Conservation (phyloP, 2,113 vertebrate genomes). For the Bombycilla garrulus region DNA sequence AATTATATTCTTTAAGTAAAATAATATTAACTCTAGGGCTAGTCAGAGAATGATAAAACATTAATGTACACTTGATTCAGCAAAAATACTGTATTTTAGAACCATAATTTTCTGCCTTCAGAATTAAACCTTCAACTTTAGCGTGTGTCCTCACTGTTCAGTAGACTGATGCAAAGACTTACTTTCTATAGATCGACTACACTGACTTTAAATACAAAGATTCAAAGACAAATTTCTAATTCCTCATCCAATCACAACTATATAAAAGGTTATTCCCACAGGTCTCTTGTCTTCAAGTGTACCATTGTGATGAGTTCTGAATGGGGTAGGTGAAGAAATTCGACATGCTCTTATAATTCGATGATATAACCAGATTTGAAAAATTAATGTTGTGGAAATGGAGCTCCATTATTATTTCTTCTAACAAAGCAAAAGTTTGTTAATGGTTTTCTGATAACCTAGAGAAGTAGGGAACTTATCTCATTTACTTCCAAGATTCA, state of each 20-base stretch:
- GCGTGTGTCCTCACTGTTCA: neutral
- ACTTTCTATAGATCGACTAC: neutral
- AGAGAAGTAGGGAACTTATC: conserved; percentile 20
- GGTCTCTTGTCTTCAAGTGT: neutral
- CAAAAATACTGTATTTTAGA: neutral
- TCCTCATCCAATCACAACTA: neutral
- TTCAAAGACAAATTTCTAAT: neutral
- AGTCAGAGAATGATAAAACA: neutral
- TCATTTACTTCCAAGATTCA: conserved; percentile 59
- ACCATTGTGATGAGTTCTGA: neutral
- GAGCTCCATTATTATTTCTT: conserved; percentile 37
- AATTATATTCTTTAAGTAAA: neutral
- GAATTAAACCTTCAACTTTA: neutral
- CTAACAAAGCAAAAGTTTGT: conserved; percentile 39
- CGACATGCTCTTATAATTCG: neutral
- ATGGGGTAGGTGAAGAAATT: neutral
- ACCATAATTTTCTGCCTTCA: neutral
- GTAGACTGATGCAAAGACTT: neutral
- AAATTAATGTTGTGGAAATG: conserved; percentile 33
- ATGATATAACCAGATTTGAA: neutral
- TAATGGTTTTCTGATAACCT: conserved; percentile 45
- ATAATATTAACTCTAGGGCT: neutral
- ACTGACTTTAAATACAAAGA: neutral
- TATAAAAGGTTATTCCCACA: neutral
- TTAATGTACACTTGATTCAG: neutral